A percentile compares a stretch with the other conserved stretches of the same genome.
Evolutionary conservation across 2,113 vertebrate species (phyloP).

Genomic region (Catharus minimus): DNA sequence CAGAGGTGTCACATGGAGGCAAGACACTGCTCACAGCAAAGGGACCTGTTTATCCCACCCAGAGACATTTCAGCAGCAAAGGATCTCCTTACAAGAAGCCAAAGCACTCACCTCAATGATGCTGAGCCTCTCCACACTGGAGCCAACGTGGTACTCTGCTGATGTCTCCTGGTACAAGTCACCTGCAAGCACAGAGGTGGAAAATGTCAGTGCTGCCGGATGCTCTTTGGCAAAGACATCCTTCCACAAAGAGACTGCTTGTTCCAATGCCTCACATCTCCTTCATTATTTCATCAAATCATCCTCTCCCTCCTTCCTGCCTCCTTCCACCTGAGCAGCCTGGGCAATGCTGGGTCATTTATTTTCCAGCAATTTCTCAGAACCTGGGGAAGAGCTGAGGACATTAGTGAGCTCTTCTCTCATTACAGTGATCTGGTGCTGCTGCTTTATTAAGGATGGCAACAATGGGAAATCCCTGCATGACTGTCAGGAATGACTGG

Average conservation of each 20-base stretch:
- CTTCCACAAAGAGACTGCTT: neutral
- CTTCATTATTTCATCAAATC: neutral
- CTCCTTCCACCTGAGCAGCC: neutral
- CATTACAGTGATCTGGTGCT: neutral
- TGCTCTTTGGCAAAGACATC: neutral
- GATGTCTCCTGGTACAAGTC: conserved; percentile 81
- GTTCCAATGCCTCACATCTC: neutral
- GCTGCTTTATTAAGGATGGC: neutral
- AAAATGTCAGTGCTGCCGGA: neutral
- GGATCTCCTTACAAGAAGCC: neutral
- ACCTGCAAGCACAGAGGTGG: conserved; percentile 65
- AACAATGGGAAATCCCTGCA: conserved; percentile 24
- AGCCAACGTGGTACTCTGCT: conserved; percentile 75
- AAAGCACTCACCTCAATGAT: conserved; percentile 77
- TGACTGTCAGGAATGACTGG: neutral
- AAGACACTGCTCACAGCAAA: neutral
- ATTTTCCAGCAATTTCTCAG: neutral
- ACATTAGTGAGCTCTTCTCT: neutral
- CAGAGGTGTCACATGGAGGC: neutral
- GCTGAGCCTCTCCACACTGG: conserved; percentile 80
- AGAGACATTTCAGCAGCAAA: neutral
- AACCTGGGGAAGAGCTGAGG: neutral
- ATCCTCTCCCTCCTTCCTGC: neutral
- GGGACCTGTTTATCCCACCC: neutral
- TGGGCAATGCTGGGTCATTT: neutral